Conservation (phyloP, 2,888 invertebrate species). For the Malacosoma neustria region DNA sequence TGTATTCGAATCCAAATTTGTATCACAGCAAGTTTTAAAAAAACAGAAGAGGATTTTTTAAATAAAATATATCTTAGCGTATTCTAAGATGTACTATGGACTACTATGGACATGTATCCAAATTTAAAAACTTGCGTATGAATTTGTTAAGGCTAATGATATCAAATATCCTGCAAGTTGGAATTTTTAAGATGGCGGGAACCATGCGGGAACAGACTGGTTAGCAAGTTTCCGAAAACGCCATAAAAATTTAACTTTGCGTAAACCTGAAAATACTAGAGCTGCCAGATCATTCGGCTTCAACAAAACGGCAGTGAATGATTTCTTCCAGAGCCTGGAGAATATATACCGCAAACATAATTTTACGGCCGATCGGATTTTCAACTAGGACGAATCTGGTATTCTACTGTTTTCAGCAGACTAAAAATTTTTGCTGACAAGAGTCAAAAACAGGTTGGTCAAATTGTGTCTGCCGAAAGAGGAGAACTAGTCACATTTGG, state of each 20-base stretch:
- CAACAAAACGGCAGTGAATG: slow-evolving; percentile 14
- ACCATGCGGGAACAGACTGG: slow-evolving; percentile 11
- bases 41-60: too few species aligned
- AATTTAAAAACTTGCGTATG: too few species aligned
- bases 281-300: slow-evolving; percentile 22
- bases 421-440: slow-evolving; percentile 12
- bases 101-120: too few species aligned
- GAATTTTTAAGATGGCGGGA: slow-evolving; percentile 7
- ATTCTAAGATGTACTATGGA: too few species aligned
- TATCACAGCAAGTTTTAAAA: too few species aligned
- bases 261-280: slow-evolving; percentile 26
- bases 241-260: slow-evolving; percentile 11
- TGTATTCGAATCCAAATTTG: too few species aligned
- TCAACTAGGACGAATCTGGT: slow-evolving; percentile 14
- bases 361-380: slow-evolving; percentile 12
- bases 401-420: slow-evolving; percentile 13
- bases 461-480: slow-evolving; percentile 29
- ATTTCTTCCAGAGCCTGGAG: too few species aligned
- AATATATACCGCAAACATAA: not conserved
- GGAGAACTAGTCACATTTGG: slow-evolving; percentile 33
- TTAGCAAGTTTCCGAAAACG: slow-evolving; percentile 6
- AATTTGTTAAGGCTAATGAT: slow-evolving; percentile 2
- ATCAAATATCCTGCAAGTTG: slow-evolving; percentile 6
- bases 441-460: slow-evolving; percentile 22
- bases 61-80: too few species aligned